These are phyloP conservation scores for Orchesella flavescens DNA, from an alignment of 2,888 invertebrate species.

Conservation along the genomic window DNA sequence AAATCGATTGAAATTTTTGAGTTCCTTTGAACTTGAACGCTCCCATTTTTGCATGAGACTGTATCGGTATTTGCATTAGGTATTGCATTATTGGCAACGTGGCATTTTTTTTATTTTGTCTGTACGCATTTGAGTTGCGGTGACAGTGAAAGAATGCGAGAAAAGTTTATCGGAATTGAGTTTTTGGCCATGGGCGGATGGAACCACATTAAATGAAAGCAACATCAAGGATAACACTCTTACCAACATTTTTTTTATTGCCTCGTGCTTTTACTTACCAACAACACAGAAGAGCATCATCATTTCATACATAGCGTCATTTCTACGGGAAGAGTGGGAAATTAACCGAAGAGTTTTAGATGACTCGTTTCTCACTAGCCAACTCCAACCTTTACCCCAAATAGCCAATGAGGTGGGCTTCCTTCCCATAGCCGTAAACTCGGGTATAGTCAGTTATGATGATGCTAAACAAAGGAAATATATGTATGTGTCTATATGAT, in stretches of 20 bases:
- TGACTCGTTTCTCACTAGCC: not conserved
- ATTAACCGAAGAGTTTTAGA: not conserved
- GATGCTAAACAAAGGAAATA: not conserved
- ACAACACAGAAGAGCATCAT: too few relatives aligned
- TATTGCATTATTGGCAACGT: too few relatives aligned
- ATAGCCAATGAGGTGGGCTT: too few relatives aligned
- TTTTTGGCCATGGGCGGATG: not conserved
- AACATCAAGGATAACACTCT: not conserved
- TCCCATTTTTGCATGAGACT: too few relatives aligned
- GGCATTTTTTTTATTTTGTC: too few relatives aligned
- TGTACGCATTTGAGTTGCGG: slow-evolving; percentile 7
- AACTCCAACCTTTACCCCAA: too few relatives aligned
- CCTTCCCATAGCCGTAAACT: too few relatives aligned
- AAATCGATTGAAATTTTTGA: too few relatives aligned
- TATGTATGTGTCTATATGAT: not conserved
- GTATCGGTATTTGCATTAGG: too few relatives aligned
- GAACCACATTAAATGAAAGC: slow-evolving; percentile 7
- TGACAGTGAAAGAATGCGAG: slow-evolving; percentile 12
- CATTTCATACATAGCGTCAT: not conserved
- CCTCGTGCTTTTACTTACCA: not conserved
- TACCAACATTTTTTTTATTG: not conserved
- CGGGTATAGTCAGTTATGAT: too few relatives aligned
- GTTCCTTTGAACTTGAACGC: too few relatives aligned
- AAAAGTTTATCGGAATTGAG: not conserved
- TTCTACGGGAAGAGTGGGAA: not conserved